Conservation (phyloP, 2,797 vertebrate genomes). For the Heteromormyrus szaboi region DNA sequence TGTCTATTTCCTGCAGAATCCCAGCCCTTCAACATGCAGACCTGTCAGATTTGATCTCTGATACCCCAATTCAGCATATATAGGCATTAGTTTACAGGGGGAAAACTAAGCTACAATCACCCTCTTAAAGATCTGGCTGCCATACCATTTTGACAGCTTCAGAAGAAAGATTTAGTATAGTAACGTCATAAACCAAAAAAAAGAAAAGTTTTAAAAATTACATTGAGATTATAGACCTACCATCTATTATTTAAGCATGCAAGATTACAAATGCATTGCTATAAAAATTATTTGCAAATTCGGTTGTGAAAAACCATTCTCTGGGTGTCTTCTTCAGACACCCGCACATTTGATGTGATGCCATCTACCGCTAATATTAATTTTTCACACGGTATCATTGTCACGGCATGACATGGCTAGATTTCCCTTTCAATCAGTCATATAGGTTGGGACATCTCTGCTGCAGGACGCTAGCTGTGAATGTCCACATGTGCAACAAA, state of each 20-base stretch:
- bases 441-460: not conserved
- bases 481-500: not conserved
- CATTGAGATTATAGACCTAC: not conserved
- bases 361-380: not conserved
- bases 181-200: not conserved
- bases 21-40: not conserved
- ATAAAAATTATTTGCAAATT: not conserved
- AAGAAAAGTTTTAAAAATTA: not conserved
- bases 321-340: not conserved
- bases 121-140: not conserved
- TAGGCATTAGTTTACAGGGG: not conserved
- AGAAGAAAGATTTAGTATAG: not conserved
- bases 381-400: not conserved
- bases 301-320: not conserved
- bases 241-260: not conserved
- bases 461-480: not conserved
- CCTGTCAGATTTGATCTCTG: not conserved
- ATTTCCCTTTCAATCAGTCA: not conserved
- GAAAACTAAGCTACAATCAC: not conserved
- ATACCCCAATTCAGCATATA: not conserved
- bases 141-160: not conserved
- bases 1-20: not conserved
- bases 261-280: not conserved
- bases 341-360: not conserved
- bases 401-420: not conserved